Percentiles rank a stretch among this genome's conserved stretches.
phyloP scores from a whole-genome alignment of 2,888 invertebrate species.

The Ditula angustiorana region DNA sequence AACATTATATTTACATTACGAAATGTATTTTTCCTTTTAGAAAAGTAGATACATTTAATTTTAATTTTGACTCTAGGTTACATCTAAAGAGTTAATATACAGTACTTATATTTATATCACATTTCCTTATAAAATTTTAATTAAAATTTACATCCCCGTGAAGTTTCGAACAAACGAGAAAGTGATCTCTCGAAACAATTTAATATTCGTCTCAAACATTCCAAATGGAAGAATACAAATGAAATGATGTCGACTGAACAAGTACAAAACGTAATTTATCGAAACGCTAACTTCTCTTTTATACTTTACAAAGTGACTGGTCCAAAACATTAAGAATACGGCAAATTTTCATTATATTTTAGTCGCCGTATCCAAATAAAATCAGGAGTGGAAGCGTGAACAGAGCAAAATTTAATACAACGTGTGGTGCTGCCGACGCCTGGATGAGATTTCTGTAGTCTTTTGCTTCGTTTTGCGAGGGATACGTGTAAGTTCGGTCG shows the following conservation, averaged over 20 bases:
- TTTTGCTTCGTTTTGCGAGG: conserved; percentile 85
- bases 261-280: conserved; percentile 35
- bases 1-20: conserved; percentile 33
- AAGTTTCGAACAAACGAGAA: conserved; percentile 44
- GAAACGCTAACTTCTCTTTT: conserved; percentile 34
- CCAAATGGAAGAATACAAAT: conserved; percentile 38
- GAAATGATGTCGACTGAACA: conserved; percentile 27
- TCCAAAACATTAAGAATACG: conserved; percentile 36
- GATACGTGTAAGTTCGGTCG: conserved; percentile 83
- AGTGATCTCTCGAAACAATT: conserved; percentile 45
- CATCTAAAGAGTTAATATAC: conserved; percentile 17
- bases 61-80: conserved; percentile 7
- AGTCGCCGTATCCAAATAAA: conserved; percentile 25
- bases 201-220: conserved; percentile 46
- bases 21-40: conserved; percentile 40
- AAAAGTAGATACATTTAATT: conserved; percentile 42
- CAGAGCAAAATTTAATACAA: conserved; percentile 29
- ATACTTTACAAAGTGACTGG: conserved; percentile 39
- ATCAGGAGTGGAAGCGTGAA: conserved; percentile 11
- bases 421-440: conserved; percentile 50
- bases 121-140: conserved; percentile 60
- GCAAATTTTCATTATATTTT: conserved; percentile 25
- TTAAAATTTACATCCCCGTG: conserved; percentile 51
- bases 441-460: conserved; percentile 79
- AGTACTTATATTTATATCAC: conserved; percentile 65